Percentiles rank a stretch among this genome's conserved stretches.
These are phyloP conservation scores for Cryptotermes secundus DNA, from an alignment of 1,140 invertebrate genomes.

Conservation along the genomic window DNA sequence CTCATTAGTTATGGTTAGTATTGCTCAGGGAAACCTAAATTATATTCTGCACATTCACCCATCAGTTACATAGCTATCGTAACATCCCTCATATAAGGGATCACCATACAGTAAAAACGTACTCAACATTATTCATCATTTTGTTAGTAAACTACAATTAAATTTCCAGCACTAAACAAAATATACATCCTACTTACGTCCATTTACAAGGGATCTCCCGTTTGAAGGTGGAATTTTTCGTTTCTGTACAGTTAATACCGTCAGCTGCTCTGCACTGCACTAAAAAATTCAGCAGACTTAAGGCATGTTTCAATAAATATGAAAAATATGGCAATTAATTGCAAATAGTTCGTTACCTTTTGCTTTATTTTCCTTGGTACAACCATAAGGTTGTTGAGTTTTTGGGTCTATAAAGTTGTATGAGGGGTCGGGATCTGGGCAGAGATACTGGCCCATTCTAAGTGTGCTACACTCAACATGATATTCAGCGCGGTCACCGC, in stretches of 20 bases:
- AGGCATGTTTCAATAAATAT: too few relatives aligned
- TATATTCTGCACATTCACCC: too few relatives aligned
- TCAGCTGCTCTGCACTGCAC: constrained; percentile 81
- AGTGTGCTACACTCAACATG: constrained; percentile 65
- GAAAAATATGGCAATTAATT: too few relatives aligned
- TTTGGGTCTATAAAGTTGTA: constrained; percentile 79
- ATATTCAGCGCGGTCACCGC: background rate
- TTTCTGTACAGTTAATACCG: constrained; percentile 78
- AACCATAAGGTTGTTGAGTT: constrained; percentile 85
- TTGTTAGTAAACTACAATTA: background rate
- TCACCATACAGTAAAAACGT: too few relatives aligned
- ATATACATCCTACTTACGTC: constrained; percentile 70
- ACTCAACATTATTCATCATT: too few relatives aligned
- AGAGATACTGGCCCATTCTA: constrained; percentile 81
- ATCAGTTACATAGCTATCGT: too few relatives aligned
- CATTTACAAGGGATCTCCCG: constrained; percentile 86
- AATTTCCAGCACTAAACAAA: background rate
- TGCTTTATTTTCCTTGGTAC: constrained; percentile 75
- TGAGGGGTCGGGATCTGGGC: constrained; percentile 67
- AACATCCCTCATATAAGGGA: too few relatives aligned
- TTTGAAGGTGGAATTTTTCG: constrained; percentile 76
- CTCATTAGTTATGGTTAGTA: too few relatives aligned
- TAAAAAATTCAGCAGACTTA: constrained; percentile 54
- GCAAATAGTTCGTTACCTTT: constrained; percentile 57
- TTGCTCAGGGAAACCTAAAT: too few relatives aligned